Percentiles rank a stretch among this genome's conserved stretches.
These are phyloP conservation scores for Toxotes jaculatrix DNA, from an alignment of 2,113 vertebrate species.

Conservation along the genomic window DNA sequence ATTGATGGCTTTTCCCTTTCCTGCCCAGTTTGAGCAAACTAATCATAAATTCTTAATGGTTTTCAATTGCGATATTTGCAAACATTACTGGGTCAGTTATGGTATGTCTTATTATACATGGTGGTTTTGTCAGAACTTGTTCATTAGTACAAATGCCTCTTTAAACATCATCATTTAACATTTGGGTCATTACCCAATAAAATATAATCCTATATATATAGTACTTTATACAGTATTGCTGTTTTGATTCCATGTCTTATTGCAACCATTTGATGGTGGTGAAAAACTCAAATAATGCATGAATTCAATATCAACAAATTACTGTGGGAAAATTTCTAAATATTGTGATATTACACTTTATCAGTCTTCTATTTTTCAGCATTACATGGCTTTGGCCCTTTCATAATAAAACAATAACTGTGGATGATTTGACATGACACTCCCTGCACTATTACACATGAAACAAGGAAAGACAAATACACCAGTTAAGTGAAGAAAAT, in stretches of 20 bases:
- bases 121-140: background rate
- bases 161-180: background rate
- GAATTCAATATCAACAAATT: background rate
- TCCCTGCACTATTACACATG: conserved; percentile 14
- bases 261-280: background rate
- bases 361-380: background rate
- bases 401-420: conserved; percentile 22
- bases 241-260: conserved; percentile 25
- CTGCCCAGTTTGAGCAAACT: background rate
- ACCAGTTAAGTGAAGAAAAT: conserved; percentile 30
- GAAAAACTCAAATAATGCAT: background rate
- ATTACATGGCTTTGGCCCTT: conserved; percentile 54
- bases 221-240: conserved; percentile 5
- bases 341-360: background rate
- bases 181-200: background rate
- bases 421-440: conserved; percentile 11
- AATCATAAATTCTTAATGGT: background rate
- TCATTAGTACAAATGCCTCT: conserved; percentile 1
- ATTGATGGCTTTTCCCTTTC: conserved; percentile 29
- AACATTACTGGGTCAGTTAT: background rate
- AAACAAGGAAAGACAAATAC: conserved; percentile 32
- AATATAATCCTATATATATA: background rate
- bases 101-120: background rate
- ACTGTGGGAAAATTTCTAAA: background rate
- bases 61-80: background rate